phyloP scores from a whole-genome alignment of 1,140 invertebrate genomes.

The Heliothis virescens region DNA sequence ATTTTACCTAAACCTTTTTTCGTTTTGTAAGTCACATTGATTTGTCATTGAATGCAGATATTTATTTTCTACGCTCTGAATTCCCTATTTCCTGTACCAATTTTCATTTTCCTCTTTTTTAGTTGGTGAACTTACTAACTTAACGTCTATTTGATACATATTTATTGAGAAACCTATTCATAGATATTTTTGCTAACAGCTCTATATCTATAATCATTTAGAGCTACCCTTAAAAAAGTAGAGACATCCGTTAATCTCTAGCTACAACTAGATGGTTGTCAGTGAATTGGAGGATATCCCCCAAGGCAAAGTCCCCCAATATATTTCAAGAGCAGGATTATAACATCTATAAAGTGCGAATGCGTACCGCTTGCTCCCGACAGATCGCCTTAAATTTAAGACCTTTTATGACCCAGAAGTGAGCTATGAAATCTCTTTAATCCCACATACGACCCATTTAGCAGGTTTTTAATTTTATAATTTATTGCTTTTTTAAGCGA shows the following conservation, averaged over 20 bases:
- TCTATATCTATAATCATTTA: slow-evolving; percentile 45
- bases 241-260: slow-evolving; percentile 66
- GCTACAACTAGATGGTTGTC: slow-evolving; percentile 60
- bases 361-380: slow-evolving; percentile 77
- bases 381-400: slow-evolving; percentile 73
- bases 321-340: slow-evolving; percentile 84
- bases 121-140: too few relatives aligned
- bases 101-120: too few relatives aligned
- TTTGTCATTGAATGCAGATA: background rate
- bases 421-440: slow-evolving; percentile 72
- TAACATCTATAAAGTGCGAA: slow-evolving; percentile 77
- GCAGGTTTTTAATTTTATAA: slow-evolving; percentile 62
- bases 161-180: too few relatives aligned
- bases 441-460: slow-evolving; percentile 67
- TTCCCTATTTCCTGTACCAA: too few relatives aligned
- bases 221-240: slow-evolving; percentile 53
- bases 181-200: slow-evolving; percentile 24
- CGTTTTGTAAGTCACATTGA: slow-evolving; percentile 3
- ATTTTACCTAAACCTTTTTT: background rate
- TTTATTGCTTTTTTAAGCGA: slow-evolving; percentile 51
- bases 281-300: slow-evolving; percentile 72
- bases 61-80: too few relatives aligned
- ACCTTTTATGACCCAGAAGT: slow-evolving; percentile 62
- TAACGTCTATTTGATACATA: too few relatives aligned
- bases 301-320: slow-evolving; percentile 56